Evolutionary conservation across 2,113 vertebrate species (phyloP).

Genomic region (Colinus virginianus): DNA sequence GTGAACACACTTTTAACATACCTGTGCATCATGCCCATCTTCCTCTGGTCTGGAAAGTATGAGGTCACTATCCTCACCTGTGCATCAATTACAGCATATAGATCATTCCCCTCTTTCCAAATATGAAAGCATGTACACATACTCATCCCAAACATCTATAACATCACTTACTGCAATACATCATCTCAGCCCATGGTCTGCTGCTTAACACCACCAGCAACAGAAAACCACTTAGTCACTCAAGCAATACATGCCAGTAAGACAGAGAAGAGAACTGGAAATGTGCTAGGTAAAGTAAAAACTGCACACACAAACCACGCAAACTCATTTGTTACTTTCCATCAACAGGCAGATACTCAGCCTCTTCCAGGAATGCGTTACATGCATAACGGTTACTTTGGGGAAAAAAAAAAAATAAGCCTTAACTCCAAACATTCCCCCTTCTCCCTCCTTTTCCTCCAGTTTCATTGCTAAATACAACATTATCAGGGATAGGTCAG

Average conservation of each 20-base stretch:
- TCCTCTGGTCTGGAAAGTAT: background rate
- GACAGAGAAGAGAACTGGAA: background rate
- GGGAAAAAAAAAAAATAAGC: background rate
- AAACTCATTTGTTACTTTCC: background rate
- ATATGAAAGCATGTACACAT: background rate
- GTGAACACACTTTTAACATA: background rate
- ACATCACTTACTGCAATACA: background rate
- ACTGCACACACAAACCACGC: background rate
- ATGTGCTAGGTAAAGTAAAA: background rate
- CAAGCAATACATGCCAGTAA: background rate
- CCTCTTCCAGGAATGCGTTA: background rate
- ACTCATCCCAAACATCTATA: rapidly evolving
- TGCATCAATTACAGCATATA: background rate
- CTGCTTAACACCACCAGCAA: background rate
- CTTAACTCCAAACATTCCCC: background rate
- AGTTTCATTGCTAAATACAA: background rate
- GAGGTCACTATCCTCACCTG: background rate
- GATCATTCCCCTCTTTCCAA: background rate
- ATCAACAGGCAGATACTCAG: background rate
- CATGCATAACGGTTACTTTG: background rate
- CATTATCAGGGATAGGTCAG: background rate
- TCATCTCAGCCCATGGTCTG: background rate
- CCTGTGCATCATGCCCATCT: background rate
- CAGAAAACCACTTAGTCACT: background rate
- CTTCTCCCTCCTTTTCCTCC: background rate